Base-by-base conservation (phyloP, 2,113 vertebrate genomes). In the Etheostoma spectabile region DNA sequence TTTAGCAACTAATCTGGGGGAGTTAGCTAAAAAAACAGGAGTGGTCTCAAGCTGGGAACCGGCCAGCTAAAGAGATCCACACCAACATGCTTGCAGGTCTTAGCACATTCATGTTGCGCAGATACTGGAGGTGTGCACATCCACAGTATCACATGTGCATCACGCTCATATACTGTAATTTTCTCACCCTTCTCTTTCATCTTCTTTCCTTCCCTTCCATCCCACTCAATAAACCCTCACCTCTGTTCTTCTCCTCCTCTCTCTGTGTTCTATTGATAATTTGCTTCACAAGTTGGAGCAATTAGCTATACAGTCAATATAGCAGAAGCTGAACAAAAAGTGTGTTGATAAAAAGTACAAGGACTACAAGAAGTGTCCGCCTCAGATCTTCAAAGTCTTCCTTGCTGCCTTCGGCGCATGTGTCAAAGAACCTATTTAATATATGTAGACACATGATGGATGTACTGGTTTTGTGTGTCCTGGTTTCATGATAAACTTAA, bases 261-360 rank as follows among this genome's bases (percentile, higher is more conserved):
- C 52, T 35, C 70, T 14, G 8, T 33, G 55, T 57, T 70, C 72
- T 83, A 83, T 86, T 79, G 82, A 89, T 87, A 74, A 71, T 73
- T 60, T 5, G 30, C 61, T 51, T 78, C 62, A 63, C 66, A 74
- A 61, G 84, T 78, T 59, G 0, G 18, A 64, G 76, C 78, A 75
- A 73, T 48, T 30, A 75, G 33, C 56, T 82, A 22, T 76, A 77
- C 55, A 42, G 62, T 86, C 87, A 19, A 88, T 86, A 90, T 78
- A 35, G 1, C 63, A 35, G 27, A 45, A 27, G 27, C 48, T 4
- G 67, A 68, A 73, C 27, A 70, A 49, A 82, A 74, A 74, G 4
- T 19, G 22, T 33, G 77, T 57, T 71, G 52, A 88, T 80, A 24
- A 68, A 72, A 86, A 71, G 57, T 64, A 61, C 38, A 85, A 56